Evolutionary conservation across 2,113 vertebrate species (phyloP).

Genomic region (Hucho hucho): DNA sequence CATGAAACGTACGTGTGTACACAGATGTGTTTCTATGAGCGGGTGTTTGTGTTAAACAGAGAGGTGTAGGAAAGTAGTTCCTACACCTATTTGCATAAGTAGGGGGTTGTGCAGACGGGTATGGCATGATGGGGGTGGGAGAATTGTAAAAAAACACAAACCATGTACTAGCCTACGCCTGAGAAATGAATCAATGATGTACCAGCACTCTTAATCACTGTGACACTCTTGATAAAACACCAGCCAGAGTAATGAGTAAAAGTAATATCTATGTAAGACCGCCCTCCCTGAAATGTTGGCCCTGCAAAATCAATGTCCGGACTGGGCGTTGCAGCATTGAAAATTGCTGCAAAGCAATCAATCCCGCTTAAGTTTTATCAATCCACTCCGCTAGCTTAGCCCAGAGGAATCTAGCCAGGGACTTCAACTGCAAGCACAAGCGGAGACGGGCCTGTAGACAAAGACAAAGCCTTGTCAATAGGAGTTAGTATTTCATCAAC

Average conservation of each 20-base stretch:
- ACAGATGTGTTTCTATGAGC: constrained; percentile 33
- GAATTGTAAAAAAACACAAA: constrained; percentile 18
- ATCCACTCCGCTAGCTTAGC: constrained; percentile 65
- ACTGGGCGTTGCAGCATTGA: constrained; percentile 52
- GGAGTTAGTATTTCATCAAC: constrained; percentile 71
- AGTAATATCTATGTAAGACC: constrained; percentile 69
- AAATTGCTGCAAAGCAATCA: constrained; percentile 72
- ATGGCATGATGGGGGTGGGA: not conserved
- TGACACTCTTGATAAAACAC: constrained; percentile 45
- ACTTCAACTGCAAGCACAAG: constrained; percentile 57
- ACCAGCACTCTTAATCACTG: constrained; percentile 44
- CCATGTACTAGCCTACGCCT: constrained; percentile 27
- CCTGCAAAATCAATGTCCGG: constrained; percentile 63
- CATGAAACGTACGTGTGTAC: constrained; percentile 11
- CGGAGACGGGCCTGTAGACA: constrained; percentile 33
- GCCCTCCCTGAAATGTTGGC: constrained; percentile 54
- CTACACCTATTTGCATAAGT: not conserved
- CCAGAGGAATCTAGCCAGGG: constrained; percentile 56
- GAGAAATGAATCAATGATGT: constrained; percentile 56
- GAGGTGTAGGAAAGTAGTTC: too few relatives aligned
- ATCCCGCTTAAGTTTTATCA: constrained; percentile 71
- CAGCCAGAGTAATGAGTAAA: constrained; percentile 65
- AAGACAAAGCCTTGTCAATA: constrained; percentile 76
- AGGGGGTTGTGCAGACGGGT: not conserved
- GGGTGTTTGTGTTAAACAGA: constrained; percentile 18